Percentiles rank a stretch among this genome's conserved stretches.
phyloP scores from a whole-genome alignment of 2,113 vertebrate species.

The Nycticebus coucang region DNA sequence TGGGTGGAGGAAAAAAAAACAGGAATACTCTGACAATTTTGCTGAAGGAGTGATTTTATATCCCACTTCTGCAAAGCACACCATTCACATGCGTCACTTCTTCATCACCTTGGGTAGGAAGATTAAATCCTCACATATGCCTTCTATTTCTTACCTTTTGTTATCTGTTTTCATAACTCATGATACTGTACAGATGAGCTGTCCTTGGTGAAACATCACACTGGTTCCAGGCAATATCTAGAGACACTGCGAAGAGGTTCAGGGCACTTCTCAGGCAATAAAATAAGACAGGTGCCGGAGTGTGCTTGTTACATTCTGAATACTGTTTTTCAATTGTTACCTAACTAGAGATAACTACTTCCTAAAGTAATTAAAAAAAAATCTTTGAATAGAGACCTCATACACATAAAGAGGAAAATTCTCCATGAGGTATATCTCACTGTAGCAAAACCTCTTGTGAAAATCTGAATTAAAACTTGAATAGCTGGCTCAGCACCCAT shows the following conservation, averaged over 20 bases:
- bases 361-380: background rate
- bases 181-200: conserved; percentile 44
- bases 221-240: conserved; percentile 48
- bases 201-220: background rate
- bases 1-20: background rate
- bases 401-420: background rate
- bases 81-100: background rate
- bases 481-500: background rate
- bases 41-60: background rate
- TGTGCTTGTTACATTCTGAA: conserved; percentile 8
- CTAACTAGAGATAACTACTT: background rate
- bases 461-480: conserved; percentile 20
- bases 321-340: background rate
- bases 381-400: background rate
- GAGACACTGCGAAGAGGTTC: conserved; percentile 3
- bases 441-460: background rate
- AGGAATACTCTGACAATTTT: background rate
- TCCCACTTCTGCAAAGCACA: background rate
- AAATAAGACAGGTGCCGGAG: background rate
- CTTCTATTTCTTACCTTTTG: background rate
- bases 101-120: background rate
- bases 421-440: background rate
- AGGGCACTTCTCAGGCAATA: background rate
- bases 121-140: background rate
- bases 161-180: background rate